Conservation (phyloP, 1,140 invertebrate species). For the Sarcophaga peregrina region DNA sequence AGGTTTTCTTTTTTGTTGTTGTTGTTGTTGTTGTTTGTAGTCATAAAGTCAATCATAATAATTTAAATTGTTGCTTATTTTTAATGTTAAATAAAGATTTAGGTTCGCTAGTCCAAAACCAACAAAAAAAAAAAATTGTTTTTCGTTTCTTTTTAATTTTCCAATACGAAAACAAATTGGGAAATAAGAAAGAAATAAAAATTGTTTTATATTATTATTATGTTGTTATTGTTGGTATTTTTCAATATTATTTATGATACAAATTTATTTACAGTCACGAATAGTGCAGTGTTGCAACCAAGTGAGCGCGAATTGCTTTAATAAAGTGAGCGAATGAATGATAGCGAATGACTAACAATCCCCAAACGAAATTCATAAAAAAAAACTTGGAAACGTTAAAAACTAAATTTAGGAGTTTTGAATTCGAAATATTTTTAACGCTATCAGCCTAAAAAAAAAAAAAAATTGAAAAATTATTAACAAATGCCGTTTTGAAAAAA, state of each 20-base stretch:
- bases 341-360: too few species aligned
- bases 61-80: neutral
- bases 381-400: neutral
- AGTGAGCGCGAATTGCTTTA: neutral
- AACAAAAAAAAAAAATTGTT: neutral
- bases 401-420: neutral
- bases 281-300: neutral
- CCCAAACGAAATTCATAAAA: too few species aligned
- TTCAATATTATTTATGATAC: slow-evolving; percentile 25
- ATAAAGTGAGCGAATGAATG: neutral
- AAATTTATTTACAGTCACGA: slow-evolving; percentile 37
- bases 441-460: too few species aligned
- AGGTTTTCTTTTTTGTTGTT: neutral
- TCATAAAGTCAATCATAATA: slow-evolving; percentile 22
- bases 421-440: neutral
- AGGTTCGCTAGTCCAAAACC: neutral
- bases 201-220: too few species aligned
- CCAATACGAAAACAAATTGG: too few species aligned
- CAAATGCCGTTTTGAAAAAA: too few species aligned
- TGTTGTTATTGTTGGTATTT: neutral
- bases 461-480: too few species aligned
- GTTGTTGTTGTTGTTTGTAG: neutral
- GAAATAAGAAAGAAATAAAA: too few species aligned
- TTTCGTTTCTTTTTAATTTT: neutral
- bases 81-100: slow-evolving; percentile 1